These are phyloP conservation scores for Heliocidaris erythrogramma DNA, from an alignment of 35 echinoderm and acorn worm species.

Conservation along the genomic window DNA sequence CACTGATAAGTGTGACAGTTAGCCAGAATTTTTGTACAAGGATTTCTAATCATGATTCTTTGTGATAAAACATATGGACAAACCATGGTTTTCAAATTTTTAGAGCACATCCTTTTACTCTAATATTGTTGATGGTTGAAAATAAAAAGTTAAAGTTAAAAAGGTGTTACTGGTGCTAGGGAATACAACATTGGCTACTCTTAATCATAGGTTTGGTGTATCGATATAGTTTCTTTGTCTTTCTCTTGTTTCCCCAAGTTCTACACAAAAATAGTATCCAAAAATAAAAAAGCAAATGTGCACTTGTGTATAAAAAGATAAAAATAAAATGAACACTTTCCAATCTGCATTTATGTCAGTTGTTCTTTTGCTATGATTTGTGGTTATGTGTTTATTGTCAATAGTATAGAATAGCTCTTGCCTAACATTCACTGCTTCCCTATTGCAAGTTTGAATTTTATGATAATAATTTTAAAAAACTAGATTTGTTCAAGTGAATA, in stretches of 20 bases:
- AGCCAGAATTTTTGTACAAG: background rate
- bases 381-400: no score
- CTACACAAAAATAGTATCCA: background rate
- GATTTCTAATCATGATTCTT: background rate
- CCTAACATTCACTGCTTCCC: no score
- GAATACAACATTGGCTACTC: background rate
- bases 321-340: background rate
- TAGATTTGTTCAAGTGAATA: no score
- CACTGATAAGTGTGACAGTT: background rate
- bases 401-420: no score
- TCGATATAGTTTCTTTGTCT: background rate
- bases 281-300: background rate
- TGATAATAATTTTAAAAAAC: no score
- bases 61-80: background rate
- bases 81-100: background rate
- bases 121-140: background rate
- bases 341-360: background rate
- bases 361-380: background rate
- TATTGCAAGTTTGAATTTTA: no score
- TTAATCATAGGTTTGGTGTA: background rate
- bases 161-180: background rate
- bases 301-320: background rate
- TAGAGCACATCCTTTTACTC: background rate
- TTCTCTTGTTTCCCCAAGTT: background rate
- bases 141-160: background rate